Base-by-base conservation (phyloP, 1,140 invertebrate genomes). In the Lithobius niger region DNA sequence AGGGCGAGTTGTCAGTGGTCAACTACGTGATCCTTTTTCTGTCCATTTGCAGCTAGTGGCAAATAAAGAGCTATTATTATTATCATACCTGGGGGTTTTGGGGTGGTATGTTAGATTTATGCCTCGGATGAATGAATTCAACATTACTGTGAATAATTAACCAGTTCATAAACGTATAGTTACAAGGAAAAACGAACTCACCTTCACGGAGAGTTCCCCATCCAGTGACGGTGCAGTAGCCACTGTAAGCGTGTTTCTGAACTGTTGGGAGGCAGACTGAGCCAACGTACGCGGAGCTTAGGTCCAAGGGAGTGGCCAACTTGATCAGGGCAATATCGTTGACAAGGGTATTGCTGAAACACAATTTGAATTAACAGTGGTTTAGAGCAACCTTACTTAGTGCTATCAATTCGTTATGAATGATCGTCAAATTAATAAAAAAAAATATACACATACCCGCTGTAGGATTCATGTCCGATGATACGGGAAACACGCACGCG, bases 261-360 rank as follows among this genome's bases (percentile, higher is more conserved):
- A 21, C 47, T 42, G 55, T 47, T 51, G 60, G 59, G 10, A 62
- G 21, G 24, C 61, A 62, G 16, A 45, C 59, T n/a, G 61, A 57
- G 4, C 19, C 16, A 10, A 62, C 52, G 24, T 59, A 42, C 16
- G 50, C 47, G 1, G 48, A 4, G 24, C 19, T 47, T 6, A 62
- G 44, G 15, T 61, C 47, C 15, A 62, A 19, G 26, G 61, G 60
- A 27, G 57, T 57, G 36, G 49, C 50, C 3, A 62, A 44, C 24
- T 61, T 57, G 24, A 62, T 28, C 2, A 62, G 25, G 24, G 61
- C 60, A 10, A 62, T 51, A 22, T 50, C 48, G 48, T 50, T 50
- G 3, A 16, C 27, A 3, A 50, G 27, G 27, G 48, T 10, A 10
- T 27, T 13, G 48, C 48, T 50, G 19, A 10, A 45, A 45, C 4